Evolutionary conservation across 2,113 vertebrate species (phyloP).

Genomic region (Coturnix japonica): DNA sequence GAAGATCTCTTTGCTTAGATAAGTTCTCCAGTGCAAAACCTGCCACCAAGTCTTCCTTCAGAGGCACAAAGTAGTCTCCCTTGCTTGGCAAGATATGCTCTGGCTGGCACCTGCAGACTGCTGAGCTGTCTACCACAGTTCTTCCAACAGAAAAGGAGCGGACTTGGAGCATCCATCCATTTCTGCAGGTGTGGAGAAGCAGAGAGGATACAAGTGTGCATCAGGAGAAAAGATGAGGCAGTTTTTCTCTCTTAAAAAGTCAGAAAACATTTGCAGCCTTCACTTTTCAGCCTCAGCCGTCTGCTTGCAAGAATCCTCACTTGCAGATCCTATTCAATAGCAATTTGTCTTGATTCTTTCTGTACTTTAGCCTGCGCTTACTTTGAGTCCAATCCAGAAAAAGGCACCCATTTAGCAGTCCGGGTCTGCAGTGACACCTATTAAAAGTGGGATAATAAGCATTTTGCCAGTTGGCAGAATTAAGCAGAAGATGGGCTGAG

Average conservation of each 20-base stretch:
- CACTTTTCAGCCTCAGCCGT: background rate
- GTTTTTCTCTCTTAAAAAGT: background rate
- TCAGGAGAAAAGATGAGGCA: background rate
- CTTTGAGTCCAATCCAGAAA: background rate
- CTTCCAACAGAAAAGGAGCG: background rate
- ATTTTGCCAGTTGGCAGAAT: background rate
- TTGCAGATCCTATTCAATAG: background rate
- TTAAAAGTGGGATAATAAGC: background rate
- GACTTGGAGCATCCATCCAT: background rate
- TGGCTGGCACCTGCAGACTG: background rate
- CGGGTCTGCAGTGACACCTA: background rate
- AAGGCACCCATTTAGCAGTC: background rate
- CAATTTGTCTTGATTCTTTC: background rate
- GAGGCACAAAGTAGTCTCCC: background rate
- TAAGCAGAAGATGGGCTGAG: background rate
- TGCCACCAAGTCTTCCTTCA: background rate
- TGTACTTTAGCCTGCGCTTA: background rate
- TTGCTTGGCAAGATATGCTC: background rate
- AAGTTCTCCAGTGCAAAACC: background rate
- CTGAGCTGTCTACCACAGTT: background rate
- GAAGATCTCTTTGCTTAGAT: fast-evolving
- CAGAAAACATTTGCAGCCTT: background rate
- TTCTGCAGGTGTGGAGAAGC: background rate
- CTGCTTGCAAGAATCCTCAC: background rate
- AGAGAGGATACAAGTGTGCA: background rate